A percentile compares a stretch with the other conserved stretches of the same genome.
Evolutionary conservation across 2,888 invertebrate genomes (phyloP).

Genomic region (Epinotia ramella): DNA sequence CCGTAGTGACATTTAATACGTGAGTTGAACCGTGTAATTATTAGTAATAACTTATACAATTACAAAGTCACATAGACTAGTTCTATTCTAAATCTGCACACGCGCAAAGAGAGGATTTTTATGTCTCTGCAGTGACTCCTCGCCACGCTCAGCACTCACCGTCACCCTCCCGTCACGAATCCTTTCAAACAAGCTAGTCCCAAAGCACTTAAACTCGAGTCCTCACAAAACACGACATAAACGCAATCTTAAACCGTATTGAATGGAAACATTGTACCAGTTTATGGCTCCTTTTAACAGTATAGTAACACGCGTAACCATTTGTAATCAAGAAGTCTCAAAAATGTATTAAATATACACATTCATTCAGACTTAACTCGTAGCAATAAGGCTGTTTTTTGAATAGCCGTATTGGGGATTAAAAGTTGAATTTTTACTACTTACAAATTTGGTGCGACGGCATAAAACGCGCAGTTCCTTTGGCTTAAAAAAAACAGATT

Average conservation of each 20-base stretch:
- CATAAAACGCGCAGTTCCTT: slow-evolving; percentile 45
- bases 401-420: not conserved
- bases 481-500: slow-evolving; percentile 46
- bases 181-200: slow-evolving; percentile 11
- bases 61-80: too few species aligned
- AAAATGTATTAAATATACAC: slow-evolving; percentile 27
- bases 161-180: slow-evolving; percentile 1
- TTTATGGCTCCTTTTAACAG: slow-evolving; percentile 38
- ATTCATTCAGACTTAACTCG: slow-evolving; percentile 14
- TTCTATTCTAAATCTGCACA: too few species aligned
- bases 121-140: not conserved
- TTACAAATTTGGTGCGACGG: slow-evolving; percentile 51
- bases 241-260: slow-evolving; percentile 31
- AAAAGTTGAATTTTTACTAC: slow-evolving; percentile 49
- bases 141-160: slow-evolving; percentile 2
- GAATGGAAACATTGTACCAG: slow-evolving; percentile 42
- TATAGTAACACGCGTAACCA: slow-evolving; percentile 35
- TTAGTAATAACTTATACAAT: too few species aligned
- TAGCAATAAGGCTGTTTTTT: not conserved
- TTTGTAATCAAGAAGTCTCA: slow-evolving; percentile 33
- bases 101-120: not conserved
- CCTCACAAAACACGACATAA: slow-evolving; percentile 16
- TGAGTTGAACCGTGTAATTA: too few species aligned
- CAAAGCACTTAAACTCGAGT: slow-evolving; percentile 18
- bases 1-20: too few species aligned